These are phyloP conservation scores for Geotrupes spiniger DNA, from an alignment of 2,888 invertebrate species.

Conservation along the genomic window DNA sequence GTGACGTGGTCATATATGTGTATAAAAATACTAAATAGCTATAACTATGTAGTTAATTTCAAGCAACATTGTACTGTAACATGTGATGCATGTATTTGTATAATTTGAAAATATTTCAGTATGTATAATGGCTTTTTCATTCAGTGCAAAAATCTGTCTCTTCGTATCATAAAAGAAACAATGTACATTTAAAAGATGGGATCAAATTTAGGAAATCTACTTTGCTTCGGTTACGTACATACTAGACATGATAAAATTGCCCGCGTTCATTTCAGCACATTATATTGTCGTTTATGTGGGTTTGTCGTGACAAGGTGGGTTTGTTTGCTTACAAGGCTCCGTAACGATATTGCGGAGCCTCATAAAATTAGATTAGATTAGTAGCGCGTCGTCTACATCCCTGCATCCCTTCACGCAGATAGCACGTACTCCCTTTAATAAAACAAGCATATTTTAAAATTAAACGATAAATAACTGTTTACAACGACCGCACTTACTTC, in stretches of 20 bases:
- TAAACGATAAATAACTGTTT: constrained; percentile 25
- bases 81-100: no score
- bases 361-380: constrained; percentile 34
- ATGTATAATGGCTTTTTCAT: no score
- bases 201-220: neutral
- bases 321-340: constrained; percentile 26
- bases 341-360: constrained; percentile 29
- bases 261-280: constrained; percentile 23
- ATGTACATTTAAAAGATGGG: no score
- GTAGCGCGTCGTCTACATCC: constrained; percentile 23
- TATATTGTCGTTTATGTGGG: constrained; percentile 23
- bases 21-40: no score
- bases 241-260: constrained; percentile 20
- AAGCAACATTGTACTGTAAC: no score
- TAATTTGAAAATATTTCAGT: no score
- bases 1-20: no score
- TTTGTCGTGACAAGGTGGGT: constrained; percentile 23
- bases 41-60: no score
- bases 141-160: no score
- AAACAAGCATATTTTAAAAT: constrained; percentile 28
- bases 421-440: constrained; percentile 26
- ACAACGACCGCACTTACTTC: no score
- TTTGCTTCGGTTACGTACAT: neutral
- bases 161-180: no score
- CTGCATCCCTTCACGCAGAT: constrained; percentile 20